Evolutionary conservation across 2,113 vertebrate species (phyloP).

Genomic region (Coptodon rendalli): DNA sequence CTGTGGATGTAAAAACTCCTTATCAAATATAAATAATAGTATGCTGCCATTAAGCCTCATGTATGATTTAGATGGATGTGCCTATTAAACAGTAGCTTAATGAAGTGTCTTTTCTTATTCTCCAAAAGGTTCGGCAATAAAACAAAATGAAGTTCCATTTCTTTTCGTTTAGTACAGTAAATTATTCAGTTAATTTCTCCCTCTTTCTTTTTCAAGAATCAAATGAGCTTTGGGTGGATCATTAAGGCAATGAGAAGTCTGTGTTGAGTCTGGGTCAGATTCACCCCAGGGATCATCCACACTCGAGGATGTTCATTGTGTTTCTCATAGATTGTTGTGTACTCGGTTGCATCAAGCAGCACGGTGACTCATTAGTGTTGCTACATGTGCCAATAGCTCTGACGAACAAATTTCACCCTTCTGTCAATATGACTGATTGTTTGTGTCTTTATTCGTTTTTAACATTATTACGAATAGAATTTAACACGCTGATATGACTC

Average conservation of each 20-base stretch:
- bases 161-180: constrained; percentile 80
- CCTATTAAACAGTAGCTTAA: constrained; percentile 72
- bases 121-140: constrained; percentile 74
- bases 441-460: background rate
- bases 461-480: background rate
- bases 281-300: background rate
- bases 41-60: constrained; percentile 69
- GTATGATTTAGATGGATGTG: constrained; percentile 82
- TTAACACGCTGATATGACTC: background rate
- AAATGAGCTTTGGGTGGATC: constrained; percentile 69
- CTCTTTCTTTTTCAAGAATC: constrained; percentile 68
- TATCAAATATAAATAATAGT: constrained; percentile 72
- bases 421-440: background rate
- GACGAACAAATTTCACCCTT: background rate
- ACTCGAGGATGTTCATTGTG: background rate
- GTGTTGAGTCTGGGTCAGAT: constrained; percentile 9
- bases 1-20: constrained; percentile 50
- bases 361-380: background rate
- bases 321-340: background rate
- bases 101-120: constrained; percentile 75
- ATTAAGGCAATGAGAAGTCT: constrained; percentile 16
- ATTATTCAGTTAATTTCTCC: constrained; percentile 76
- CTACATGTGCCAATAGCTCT: background rate
- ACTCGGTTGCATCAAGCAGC: background rate
- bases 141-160: constrained; percentile 84